Evolutionary conservation across 2,888 invertebrate species (phyloP).

Genomic region (Drosophila affinis): DNA sequence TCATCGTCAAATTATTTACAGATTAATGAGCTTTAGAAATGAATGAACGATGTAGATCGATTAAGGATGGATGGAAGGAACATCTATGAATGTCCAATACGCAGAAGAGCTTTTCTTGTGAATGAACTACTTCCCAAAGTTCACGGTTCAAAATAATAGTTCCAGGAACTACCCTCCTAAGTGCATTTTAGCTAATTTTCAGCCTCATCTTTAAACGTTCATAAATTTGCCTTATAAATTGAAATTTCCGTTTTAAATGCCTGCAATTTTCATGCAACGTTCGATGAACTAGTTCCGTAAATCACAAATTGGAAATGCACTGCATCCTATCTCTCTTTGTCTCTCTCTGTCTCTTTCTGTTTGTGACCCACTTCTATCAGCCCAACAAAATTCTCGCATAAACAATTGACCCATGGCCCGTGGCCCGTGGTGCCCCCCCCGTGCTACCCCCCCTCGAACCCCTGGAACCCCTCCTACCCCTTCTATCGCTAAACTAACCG

Average conservation of each 20-base stretch:
- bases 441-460: not conserved
- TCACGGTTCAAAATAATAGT: too few relatives aligned
- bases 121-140: too few relatives aligned
- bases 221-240: not conserved
- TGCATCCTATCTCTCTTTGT: slow-evolving; percentile 4
- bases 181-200: too few relatives aligned
- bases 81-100: too few relatives aligned
- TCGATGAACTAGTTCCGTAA: slow-evolving; percentile 16
- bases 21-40: too few relatives aligned
- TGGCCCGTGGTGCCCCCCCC: not conserved
- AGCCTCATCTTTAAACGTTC: not conserved
- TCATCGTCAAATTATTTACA: too few relatives aligned
- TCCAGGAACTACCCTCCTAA: too few relatives aligned
- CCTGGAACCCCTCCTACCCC: not conserved
- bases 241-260: slow-evolving; percentile 2
- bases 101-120: too few relatives aligned
- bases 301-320: slow-evolving; percentile 33
- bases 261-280: slow-evolving; percentile 8
- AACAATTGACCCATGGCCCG: slow-evolving; percentile 49
- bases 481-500: slow-evolving; percentile 41
- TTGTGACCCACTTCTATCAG: not conserved
- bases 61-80: too few relatives aligned
- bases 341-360: not conserved
- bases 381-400: slow-evolving; percentile 44
- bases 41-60: too few relatives aligned